Evolutionary conservation across 1,140 invertebrate species (phyloP).

Genomic region (Whitmania pigra): DNA sequence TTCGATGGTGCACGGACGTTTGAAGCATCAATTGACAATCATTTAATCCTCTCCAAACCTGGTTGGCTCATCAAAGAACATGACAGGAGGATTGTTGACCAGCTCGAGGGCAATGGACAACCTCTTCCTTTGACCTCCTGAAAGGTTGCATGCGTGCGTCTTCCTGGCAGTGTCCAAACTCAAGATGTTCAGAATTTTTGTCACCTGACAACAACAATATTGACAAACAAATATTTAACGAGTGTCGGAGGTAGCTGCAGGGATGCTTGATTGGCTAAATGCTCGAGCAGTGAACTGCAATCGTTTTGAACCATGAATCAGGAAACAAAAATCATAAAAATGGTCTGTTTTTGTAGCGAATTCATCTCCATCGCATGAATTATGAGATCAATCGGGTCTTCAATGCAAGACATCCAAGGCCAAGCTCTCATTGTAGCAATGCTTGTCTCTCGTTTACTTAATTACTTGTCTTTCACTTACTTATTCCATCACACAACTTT

Average conservation of each 20-base stretch:
- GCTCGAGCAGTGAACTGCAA: too few species aligned
- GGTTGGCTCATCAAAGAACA: slow-evolving; percentile 94
- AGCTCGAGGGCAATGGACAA: slow-evolving; percentile 83
- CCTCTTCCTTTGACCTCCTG: slow-evolving; percentile 81
- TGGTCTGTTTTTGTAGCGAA: too few species aligned
- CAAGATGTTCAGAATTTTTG: slow-evolving; percentile 77
- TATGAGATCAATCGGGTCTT: too few species aligned
- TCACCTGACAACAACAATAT: slow-evolving; percentile 45
- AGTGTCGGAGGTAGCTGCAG: too few species aligned
- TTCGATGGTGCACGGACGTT: too few species aligned
- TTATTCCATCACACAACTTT: neutral
- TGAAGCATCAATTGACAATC: neutral
- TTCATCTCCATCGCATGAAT: too few species aligned
- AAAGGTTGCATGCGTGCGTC: slow-evolving; percentile 65
- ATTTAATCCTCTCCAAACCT: slow-evolving; percentile 49
- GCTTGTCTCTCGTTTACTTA: neutral
- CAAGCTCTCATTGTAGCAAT: neutral
- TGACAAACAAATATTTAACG: too few species aligned
- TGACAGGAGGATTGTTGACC: slow-evolving; percentile 86
- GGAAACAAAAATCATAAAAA: too few species aligned
- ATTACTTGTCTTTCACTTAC: neutral
- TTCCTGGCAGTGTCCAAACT: slow-evolving; percentile 66
- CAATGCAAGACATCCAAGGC: too few species aligned
- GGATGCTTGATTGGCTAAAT: too few species aligned
- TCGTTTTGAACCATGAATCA: too few species aligned